Evolutionary conservation across 2,888 invertebrate species (phyloP).

Genomic region (Ormyrus rosae): DNA sequence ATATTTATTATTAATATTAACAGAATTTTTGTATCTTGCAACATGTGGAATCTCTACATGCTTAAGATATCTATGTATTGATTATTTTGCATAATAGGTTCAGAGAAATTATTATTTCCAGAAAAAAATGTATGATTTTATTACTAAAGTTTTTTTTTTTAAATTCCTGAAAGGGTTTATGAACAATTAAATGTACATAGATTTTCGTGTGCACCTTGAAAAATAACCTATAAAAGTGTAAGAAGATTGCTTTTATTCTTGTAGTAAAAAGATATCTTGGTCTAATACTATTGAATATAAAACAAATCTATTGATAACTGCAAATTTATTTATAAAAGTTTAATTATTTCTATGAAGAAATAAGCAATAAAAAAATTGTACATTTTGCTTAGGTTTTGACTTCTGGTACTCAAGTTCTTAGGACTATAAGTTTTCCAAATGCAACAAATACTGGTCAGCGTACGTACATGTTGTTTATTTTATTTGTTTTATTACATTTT

Average conservation of each 20-base stretch:
- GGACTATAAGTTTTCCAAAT: conserved; percentile 74
- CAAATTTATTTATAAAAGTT: background rate
- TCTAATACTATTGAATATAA: background rate
- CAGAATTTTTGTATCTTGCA: background rate
- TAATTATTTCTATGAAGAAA: background rate
- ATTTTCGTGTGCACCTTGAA: conserved; percentile 5
- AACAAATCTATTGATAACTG: background rate
- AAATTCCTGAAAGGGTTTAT: no score
- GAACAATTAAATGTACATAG: no score
- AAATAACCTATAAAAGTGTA: conserved; percentile 33
- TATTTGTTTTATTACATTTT: conserved; percentile 8
- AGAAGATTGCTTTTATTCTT: background rate
- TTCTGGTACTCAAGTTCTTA: conserved; percentile 73
- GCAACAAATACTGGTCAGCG: conserved; percentile 72
- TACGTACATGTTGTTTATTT: conserved; percentile 59
- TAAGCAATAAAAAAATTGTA: conserved; percentile 17
- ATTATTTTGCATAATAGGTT: background rate
- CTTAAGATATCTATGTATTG: conserved; percentile 9
- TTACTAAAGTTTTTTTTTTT: no score
- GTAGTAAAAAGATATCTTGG: background rate
- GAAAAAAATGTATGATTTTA: no score
- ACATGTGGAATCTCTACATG: no score
- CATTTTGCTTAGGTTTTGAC: conserved; percentile 69
- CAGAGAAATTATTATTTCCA: no score
- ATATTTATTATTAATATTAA: conserved; percentile 1